Percentiles rank a stretch among this genome's conserved stretches.
These are phyloP conservation scores for Lamprologus tigripictilis DNA, from an alignment of 2,113 vertebrate genomes.

Conservation along the genomic window DNA sequence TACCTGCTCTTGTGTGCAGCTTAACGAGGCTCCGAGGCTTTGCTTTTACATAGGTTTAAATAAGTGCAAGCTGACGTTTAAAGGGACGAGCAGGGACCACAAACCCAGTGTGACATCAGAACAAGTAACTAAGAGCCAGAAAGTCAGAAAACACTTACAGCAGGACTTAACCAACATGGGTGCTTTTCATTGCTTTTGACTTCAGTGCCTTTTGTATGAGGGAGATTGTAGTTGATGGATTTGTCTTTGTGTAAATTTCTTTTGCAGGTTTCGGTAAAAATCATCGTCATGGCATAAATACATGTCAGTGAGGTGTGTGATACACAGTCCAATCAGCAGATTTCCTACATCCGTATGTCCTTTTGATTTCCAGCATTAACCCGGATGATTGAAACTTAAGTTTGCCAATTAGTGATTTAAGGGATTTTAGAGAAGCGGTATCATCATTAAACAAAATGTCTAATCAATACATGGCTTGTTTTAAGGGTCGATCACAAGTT, in stretches of 20 bases:
- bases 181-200: background rate
- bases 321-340: background rate
- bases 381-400: background rate
- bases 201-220: background rate
- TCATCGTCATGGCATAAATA: background rate
- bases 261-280: background rate
- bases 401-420: background rate
- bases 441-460: background rate
- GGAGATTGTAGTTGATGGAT: background rate
- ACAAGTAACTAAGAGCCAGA: background rate
- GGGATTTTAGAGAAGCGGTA: background rate
- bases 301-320: background rate
- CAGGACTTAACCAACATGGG: background rate
- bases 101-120: background rate
- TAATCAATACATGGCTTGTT: background rate
- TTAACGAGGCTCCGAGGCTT: background rate
- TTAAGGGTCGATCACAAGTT: background rate
- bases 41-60: background rate
- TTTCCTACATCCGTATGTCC: background rate
- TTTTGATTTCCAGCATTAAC: background rate
- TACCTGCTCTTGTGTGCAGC: background rate
- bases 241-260: fast-evolving
- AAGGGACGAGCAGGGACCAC: background rate
- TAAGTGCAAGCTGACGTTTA: background rate
- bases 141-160: background rate